phyloP scores from a whole-genome alignment of 2,113 vertebrate species.

The Melanerpes aurifrons region DNA sequence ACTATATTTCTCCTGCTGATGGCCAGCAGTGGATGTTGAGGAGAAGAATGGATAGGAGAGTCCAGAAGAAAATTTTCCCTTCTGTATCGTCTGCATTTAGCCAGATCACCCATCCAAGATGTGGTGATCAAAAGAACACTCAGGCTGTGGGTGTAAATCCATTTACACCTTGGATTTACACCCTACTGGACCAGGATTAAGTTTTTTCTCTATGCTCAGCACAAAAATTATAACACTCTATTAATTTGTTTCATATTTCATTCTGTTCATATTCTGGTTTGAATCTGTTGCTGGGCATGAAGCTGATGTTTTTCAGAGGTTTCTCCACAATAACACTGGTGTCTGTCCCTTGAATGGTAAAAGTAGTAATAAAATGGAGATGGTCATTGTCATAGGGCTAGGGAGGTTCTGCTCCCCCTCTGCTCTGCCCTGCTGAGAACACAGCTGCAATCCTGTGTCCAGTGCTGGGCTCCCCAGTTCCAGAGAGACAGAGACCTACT shows the following conservation, averaged over 20 bases:
- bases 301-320: neutral
- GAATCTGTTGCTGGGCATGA: neutral
- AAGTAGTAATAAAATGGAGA: neutral
- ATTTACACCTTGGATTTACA: fast-evolving
- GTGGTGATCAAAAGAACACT: neutral
- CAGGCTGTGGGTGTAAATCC: neutral
- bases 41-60: neutral
- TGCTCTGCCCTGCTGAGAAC: too few relatives aligned
- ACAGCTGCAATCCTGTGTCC: too few relatives aligned
- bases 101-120: too few relatives aligned
- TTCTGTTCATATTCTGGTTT: neutral
- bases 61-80: neutral
- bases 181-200: neutral
- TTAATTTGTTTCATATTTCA: neutral
- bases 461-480: too few relatives aligned
- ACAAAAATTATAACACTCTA: neutral
- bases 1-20: neutral
- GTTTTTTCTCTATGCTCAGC: neutral
- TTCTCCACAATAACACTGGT: neutral
- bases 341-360: neutral
- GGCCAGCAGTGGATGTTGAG: neutral
- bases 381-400: fast-evolving
- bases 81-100: neutral
- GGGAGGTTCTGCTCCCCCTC: too few relatives aligned
- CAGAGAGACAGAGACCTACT: too few relatives aligned